phyloP scores from a whole-genome alignment of 2,113 vertebrate species.

The Protobothrops mucrosquamatus region DNA sequence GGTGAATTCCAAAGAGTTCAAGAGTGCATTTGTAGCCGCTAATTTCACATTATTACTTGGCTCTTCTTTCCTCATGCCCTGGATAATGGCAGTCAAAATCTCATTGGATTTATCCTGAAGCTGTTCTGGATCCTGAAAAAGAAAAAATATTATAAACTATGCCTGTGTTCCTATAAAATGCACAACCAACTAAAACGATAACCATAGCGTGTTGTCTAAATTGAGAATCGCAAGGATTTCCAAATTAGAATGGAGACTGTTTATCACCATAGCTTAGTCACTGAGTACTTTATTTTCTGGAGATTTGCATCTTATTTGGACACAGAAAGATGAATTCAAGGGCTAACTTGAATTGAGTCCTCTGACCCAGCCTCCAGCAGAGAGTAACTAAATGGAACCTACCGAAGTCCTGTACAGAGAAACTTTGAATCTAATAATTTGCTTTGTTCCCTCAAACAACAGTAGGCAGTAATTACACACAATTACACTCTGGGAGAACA shows the following conservation, averaged over 20 bases:
- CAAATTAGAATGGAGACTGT: not conserved
- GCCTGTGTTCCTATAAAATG: not conserved
- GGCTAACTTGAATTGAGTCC: not conserved
- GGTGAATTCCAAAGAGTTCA: conserved; percentile 99
- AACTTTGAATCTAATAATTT: not conserved
- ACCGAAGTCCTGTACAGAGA: not conserved
- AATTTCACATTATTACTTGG: conserved; percentile 98
- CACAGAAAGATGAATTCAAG: not conserved
- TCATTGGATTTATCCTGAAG: conserved; percentile 97
- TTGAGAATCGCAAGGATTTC: not conserved
- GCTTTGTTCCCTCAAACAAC: too few species aligned
- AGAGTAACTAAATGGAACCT: not conserved
- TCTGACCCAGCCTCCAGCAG: not conserved
- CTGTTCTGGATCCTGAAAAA: conserved; percentile 90
- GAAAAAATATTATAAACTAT: not conserved
- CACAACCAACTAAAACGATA: not conserved
- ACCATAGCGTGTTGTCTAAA: not conserved
- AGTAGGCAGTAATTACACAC: not conserved
- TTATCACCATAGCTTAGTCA: not conserved
- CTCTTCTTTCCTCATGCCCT: conserved; percentile 99
- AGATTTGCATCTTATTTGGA: not conserved
- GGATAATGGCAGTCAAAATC: conserved; percentile 98
- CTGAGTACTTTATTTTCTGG: not conserved
- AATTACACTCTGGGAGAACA: not conserved
- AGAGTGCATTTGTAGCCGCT: conserved; percentile 94